Evolutionary conservation across 2,113 vertebrate genomes (phyloP).

Genomic region (Anoura caudifer): DNA sequence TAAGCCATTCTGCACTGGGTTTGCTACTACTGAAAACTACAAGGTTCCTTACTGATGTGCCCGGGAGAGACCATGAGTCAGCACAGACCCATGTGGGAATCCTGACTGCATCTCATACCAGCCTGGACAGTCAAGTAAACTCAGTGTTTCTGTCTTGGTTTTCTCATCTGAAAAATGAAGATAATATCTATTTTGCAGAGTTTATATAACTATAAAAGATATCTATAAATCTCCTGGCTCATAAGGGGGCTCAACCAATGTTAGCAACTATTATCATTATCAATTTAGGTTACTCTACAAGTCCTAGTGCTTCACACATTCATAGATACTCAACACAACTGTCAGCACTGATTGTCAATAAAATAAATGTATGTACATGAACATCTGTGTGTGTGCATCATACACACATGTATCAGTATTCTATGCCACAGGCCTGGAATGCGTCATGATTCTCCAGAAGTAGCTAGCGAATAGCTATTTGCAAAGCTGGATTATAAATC

Average conservation of each 20-base stretch:
- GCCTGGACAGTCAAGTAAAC: not conserved
- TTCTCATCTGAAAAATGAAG: not conserved
- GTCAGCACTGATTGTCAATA: not conserved
- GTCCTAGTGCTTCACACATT: not conserved
- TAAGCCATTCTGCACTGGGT: not conserved
- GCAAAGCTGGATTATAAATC: constrained; percentile 55
- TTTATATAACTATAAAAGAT: not conserved
- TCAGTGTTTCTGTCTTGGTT: not conserved
- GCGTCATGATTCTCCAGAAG: not conserved
- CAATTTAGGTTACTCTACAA: not conserved
- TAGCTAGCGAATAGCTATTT: constrained; percentile 28
- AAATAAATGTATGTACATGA: not conserved
- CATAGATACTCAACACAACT: not conserved
- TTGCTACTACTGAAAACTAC: not conserved
- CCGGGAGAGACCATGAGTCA: not conserved
- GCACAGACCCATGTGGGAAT: not conserved
- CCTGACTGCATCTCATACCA: not conserved
- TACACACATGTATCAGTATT: not conserved
- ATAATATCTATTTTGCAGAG: not conserved
- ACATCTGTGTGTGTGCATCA: not conserved
- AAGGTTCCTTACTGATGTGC: not conserved
- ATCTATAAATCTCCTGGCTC: not conserved
- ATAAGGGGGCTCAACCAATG: not conserved
- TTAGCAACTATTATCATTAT: not conserved
- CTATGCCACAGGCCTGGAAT: not conserved